Conservation (phyloP, 1,140 invertebrate genomes). For the Brachystomella parvula region DNA sequence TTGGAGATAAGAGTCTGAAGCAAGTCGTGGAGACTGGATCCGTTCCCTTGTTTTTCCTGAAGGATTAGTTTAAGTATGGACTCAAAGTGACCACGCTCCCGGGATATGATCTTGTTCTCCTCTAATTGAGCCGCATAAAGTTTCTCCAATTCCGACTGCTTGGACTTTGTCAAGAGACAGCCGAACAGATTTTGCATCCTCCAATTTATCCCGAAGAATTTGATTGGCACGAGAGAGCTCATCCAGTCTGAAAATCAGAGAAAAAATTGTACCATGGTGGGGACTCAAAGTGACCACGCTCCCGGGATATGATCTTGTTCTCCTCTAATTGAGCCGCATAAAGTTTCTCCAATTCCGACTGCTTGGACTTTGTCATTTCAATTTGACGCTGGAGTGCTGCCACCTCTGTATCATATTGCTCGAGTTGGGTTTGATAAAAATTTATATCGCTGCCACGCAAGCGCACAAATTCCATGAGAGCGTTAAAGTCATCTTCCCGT, state of each 20-base stretch:
- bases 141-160: constrained; percentile 14
- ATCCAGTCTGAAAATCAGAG: constrained; percentile 6
- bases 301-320: constrained; percentile 3
- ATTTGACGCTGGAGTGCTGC: constrained; percentile 18
- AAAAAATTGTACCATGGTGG: too few species aligned
- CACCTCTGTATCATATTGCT: constrained; percentile 21
- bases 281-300: constrained; percentile 23
- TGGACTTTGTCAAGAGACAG: constrained; percentile 11
- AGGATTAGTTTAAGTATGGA: constrained; percentile 24
- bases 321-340: constrained; percentile 21
- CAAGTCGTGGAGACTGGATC: constrained; percentile 16
- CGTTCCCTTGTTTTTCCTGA: constrained; percentile 17
- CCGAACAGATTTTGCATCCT: constrained; percentile 14
- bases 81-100: constrained; percentile 23
- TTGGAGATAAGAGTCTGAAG: constrained; percentile 19
- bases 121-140: constrained; percentile 18
- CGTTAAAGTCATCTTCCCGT: constrained; percentile 27
- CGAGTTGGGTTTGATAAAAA: constrained; percentile 14
- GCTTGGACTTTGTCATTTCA: constrained; percentile 14
- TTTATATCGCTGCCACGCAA: constrained; percentile 7
- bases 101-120: constrained; percentile 10
- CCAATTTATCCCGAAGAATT: constrained; percentile 18
- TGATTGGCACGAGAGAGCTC: constrained; percentile 15
- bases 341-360: constrained; percentile 10
- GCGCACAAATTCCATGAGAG: constrained; percentile 20